Base-by-base conservation (phyloP, 1,140 invertebrate species). In the Carposina sasakii region DNA sequence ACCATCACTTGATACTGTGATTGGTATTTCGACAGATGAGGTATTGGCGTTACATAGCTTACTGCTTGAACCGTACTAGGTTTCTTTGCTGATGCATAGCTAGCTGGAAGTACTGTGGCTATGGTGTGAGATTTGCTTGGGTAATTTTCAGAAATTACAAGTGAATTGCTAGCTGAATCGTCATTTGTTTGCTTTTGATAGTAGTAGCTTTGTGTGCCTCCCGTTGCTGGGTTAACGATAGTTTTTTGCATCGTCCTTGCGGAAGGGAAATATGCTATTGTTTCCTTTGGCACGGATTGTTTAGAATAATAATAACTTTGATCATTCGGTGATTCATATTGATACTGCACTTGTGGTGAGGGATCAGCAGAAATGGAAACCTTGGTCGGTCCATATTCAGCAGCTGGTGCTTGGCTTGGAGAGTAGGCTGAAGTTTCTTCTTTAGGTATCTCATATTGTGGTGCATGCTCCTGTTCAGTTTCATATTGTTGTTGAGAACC, bases 71-170 rank as follows among this genome's bases (percentile, higher is more conserved):
- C 50, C 24, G 57, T 48, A 15, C 57, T 57, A 28, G 68, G 54
- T 37, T 67, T 65, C 20, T 52, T 45, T 2, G 39, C 16, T 34
- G 54, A 47, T 24, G 63, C 72, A 34, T 76, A 73, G 20, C 61
- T 57, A 13, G 63, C 54, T 1, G 75, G 75, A 12, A 78, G 47
- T n/a, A 81, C 74, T n/a, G 76, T 77, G 3, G 79, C 79, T 16
- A 81, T 65, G 1, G 78, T 85, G 33, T 84, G 75, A 42, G 79
- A 71, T 51, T 74, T 74, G 44, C 67, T 76, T 10, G 76, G 72
- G 54, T 82, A 82, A 28, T 76, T 82, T 62, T 82, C 78, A 5
- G 67, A 56, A 5, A 76, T 45, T 5, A 64, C 52, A 15, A 70
- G 52, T 17, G 52, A 48, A 23, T 70, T 60, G 20, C 45, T 52